Evolutionary conservation across 2,888 invertebrate genomes (phyloP).

Genomic region (Drosophila glabriapex): DNA sequence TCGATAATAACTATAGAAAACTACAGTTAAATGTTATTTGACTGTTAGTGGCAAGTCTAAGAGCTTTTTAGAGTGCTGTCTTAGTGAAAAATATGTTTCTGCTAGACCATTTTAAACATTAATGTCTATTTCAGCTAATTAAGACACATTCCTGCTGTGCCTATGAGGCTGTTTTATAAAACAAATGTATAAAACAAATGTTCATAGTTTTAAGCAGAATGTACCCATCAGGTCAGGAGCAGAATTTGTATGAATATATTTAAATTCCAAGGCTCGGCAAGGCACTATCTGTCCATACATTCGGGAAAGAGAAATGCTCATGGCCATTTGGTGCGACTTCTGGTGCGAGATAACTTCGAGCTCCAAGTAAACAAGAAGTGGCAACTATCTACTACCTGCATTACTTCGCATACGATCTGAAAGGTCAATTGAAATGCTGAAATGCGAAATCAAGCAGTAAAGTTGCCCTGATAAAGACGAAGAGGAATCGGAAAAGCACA

Average conservation of each 20-base stretch:
- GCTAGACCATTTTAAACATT: background rate
- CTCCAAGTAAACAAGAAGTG: background rate
- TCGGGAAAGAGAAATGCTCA: background rate
- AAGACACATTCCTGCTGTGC: conserved; percentile 3
- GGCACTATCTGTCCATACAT: too few relatives aligned
- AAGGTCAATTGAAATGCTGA: background rate
- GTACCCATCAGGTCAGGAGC: background rate
- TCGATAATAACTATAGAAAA: conserved; percentile 7
- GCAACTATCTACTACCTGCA: background rate
- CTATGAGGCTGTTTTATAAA: background rate
- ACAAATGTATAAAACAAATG: background rate
- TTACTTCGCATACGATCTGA: background rate
- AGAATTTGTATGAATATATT: background rate
- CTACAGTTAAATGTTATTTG: conserved; percentile 12
- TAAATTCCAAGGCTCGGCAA: background rate
- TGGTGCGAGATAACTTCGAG: background rate
- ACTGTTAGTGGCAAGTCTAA: conserved; percentile 1
- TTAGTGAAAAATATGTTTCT: conserved; percentile 4
- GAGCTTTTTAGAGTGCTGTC: background rate
- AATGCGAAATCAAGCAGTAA: background rate
- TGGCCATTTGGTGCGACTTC: background rate
- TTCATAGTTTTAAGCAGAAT: background rate
- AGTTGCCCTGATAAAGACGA: background rate
- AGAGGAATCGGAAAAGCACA: background rate
- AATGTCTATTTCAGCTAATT: conserved; percentile 12